Conservation (phyloP, 1,140 invertebrate genomes). For the Drosophila persimilis region DNA sequence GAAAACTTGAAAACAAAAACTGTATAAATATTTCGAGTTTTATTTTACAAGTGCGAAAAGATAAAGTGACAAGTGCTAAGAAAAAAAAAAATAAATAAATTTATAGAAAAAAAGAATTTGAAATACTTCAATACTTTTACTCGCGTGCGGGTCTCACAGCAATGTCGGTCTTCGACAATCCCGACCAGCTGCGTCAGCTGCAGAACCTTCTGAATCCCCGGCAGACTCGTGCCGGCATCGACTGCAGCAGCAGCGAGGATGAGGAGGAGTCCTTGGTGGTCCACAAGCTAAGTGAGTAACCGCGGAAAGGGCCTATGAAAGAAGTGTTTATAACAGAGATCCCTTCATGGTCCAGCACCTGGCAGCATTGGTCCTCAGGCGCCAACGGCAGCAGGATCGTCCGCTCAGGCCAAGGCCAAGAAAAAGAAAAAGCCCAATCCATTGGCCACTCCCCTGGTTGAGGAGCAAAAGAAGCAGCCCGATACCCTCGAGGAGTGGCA, state of each 20-base stretch:
- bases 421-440: slow-evolving; percentile 47
- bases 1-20: not conserved
- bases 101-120: not conserved
- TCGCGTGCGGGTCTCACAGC: not conserved
- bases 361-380: slow-evolving; percentile 48
- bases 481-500: slow-evolving; percentile 85
- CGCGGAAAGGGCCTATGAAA: no score
- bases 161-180: slow-evolving; percentile 77
- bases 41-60: not conserved
- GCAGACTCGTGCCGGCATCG: slow-evolving; percentile 29
- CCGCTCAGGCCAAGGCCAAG: slow-evolving; percentile 13
- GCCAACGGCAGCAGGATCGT: not conserved
- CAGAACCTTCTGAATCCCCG: slow-evolving; percentile 59
- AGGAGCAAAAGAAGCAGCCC: slow-evolving; percentile 55
- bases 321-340: not conserved
- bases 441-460: slow-evolving; percentile 41
- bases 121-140: not conserved
- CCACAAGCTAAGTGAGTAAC: slow-evolving; percentile 56
- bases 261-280: slow-evolving; percentile 53
- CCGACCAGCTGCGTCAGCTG: slow-evolving; percentile 62
- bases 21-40: not conserved
- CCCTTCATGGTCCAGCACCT: slow-evolving; percentile 30
- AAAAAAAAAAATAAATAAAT: not conserved
- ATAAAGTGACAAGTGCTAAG: not conserved
- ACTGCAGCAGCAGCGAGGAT: slow-evolving; percentile 68